These are phyloP conservation scores for Colius striatus DNA, from an alignment of 2,113 vertebrate genomes.

Conservation along the genomic window DNA sequence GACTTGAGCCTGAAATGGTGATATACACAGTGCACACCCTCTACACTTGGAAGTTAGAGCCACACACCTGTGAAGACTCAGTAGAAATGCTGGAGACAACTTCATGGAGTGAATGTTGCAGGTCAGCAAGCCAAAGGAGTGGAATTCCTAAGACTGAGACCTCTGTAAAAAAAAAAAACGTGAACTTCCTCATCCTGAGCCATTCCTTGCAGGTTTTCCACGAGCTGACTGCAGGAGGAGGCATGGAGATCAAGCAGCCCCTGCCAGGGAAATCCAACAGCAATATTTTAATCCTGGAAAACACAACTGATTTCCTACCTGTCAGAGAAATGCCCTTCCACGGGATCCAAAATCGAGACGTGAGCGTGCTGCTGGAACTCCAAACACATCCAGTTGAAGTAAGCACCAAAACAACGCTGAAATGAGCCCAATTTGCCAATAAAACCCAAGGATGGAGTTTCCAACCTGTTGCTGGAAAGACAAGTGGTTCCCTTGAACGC, in stretches of 20 bases:
- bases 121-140: neutral
- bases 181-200: too few species aligned
- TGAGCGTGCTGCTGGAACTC: neutral
- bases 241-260: neutral
- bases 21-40: rapidly evolving
- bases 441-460: neutral
- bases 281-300: neutral
- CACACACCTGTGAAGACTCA: neutral
- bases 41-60: rapidly evolving
- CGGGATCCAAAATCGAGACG: neutral
- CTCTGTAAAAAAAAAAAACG: neutral
- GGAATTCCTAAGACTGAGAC: neutral
- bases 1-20: neutral
- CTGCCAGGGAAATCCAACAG: neutral
- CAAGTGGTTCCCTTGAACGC: neutral
- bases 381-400: neutral
- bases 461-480: neutral
- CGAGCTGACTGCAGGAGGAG: neutral
- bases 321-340: neutral
- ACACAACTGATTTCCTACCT: neutral
- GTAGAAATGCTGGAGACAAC: neutral
- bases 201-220: neutral
- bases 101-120: neutral
- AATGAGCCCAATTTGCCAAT: neutral
- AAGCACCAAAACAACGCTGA: neutral